Conservation (phyloP, 2,888 invertebrate species). For the Dynastes maya region DNA sequence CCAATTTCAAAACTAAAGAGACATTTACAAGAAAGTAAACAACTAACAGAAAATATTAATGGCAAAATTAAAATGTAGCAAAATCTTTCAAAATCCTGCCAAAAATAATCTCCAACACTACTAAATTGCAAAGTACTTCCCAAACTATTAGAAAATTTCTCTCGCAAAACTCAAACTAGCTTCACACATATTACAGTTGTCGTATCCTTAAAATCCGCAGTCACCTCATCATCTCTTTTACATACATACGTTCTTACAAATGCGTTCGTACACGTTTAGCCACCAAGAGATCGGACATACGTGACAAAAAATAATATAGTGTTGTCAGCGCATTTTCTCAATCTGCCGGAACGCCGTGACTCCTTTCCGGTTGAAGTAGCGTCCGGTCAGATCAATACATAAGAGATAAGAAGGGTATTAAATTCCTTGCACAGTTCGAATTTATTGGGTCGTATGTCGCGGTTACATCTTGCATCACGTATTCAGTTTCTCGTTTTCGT, state of each 20-base stretch:
- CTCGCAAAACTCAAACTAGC: too few relatives aligned
- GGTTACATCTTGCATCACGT: slow-evolving; percentile 51
- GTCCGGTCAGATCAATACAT: slow-evolving; percentile 52
- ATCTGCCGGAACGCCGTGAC: slow-evolving; percentile 43
- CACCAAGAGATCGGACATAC: slow-evolving; percentile 14
- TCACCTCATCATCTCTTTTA: not conserved
- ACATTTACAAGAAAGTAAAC: too few relatives aligned
- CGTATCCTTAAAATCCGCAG: slow-evolving; percentile 4
- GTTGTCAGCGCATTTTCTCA: slow-evolving; percentile 51
- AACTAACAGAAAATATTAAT: too few relatives aligned
- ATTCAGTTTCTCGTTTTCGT: slow-evolving; percentile 44
- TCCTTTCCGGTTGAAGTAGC: slow-evolving; percentile 46
- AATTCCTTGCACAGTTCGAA: slow-evolving; percentile 50
- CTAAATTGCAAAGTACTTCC: too few relatives aligned
- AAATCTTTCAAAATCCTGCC: too few relatives aligned
- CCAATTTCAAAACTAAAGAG: too few relatives aligned
- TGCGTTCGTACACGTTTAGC: slow-evolving; percentile 6
- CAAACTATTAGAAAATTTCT: too few relatives aligned
- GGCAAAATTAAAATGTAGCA: too few relatives aligned
- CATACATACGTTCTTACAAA: not conserved
- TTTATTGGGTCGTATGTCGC: slow-evolving; percentile 52
- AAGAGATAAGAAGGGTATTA: slow-evolving; percentile 50
- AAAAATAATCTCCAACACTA: too few relatives aligned
- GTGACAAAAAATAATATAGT: slow-evolving; percentile 48
- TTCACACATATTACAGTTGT: too few relatives aligned